Conservation (phyloP, 1,140 invertebrate species). For the Pissodes strobi region DNA sequence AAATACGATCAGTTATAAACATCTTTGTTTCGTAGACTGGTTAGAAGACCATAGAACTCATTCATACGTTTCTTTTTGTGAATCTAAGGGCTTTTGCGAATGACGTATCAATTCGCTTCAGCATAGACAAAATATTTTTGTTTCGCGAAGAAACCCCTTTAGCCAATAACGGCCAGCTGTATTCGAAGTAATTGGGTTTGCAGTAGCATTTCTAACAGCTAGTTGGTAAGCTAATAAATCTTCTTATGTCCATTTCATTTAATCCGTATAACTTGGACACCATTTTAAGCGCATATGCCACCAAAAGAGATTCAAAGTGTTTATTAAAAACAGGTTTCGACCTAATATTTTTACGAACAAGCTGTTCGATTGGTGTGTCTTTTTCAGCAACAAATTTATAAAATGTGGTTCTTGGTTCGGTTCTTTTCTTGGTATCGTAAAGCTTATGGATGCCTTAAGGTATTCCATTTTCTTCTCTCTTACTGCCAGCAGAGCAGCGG, state of each 20-base stretch:
- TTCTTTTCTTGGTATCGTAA: background rate
- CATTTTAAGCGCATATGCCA: slow-evolving; percentile 6
- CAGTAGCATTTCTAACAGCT: background rate
- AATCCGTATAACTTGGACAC: slow-evolving; percentile 11
- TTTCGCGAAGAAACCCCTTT: background rate
- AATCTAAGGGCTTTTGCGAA: no score
- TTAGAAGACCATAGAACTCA: no score
- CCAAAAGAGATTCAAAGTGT: slow-evolving; percentile 4
- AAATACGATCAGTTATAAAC: slow-evolving; percentile 2
- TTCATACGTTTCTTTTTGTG: background rate
- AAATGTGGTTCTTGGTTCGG: no score
- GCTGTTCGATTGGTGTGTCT: background rate
- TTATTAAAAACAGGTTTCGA: no score
- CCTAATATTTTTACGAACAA: no score
- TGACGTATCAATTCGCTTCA: no score
- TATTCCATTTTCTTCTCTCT: slow-evolving; percentile 13
- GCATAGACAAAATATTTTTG: background rate
- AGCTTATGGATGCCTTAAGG: slow-evolving; percentile 6
- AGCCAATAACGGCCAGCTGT: slow-evolving; percentile 10
- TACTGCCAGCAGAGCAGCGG: slow-evolving; percentile 4
- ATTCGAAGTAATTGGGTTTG: slow-evolving; percentile 9
- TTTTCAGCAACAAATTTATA: background rate
- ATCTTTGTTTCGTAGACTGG: background rate
- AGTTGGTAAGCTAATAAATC: slow-evolving; percentile 14
- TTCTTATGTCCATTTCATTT: background rate